Conservation (phyloP, 2,113 vertebrate genomes). For the Pimephales promelas region DNA sequence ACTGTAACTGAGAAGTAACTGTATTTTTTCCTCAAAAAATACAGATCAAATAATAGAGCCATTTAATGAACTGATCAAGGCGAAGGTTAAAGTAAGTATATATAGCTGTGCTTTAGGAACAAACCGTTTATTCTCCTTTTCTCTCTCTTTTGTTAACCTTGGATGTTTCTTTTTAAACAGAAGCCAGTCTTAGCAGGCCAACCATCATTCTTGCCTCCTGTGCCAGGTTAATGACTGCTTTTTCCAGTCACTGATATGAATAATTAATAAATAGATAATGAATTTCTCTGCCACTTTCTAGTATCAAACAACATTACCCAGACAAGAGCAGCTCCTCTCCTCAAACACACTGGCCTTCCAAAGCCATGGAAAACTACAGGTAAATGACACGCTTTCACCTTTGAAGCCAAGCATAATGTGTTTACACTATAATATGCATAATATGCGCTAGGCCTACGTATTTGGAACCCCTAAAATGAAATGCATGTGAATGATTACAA, state of each 20-base stretch:
- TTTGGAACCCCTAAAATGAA: no score
- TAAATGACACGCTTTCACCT: constrained; percentile 57
- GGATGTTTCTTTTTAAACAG: constrained; percentile 58
- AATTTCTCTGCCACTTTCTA: constrained; percentile 55
- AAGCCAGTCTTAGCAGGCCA: constrained; percentile 58
- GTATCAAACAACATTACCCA: constrained; percentile 68
- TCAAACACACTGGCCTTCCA: constrained; percentile 32
- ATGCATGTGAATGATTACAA: no score
- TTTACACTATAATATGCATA: no score
- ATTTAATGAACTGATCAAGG: background rate
- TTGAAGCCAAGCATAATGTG: constrained; percentile 4
- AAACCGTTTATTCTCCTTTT: constrained; percentile 23
- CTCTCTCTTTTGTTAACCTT: background rate
- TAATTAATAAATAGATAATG: background rate
- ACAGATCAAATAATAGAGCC: constrained; percentile 14
- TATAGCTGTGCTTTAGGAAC: background rate
- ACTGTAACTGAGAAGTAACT: background rate
- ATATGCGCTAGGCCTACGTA: no score
- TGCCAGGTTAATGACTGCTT: constrained; percentile 65
- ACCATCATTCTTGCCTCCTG: constrained; percentile 50
- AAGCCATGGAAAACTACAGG: constrained; percentile 65
- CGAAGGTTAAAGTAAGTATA: constrained; percentile 20
- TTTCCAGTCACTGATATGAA: background rate
- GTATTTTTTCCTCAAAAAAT: background rate
- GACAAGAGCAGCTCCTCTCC: constrained; percentile 52